Evolutionary conservation across 2,797 vertebrate genomes (phyloP).

Genomic region (Mareca penelope): DNA sequence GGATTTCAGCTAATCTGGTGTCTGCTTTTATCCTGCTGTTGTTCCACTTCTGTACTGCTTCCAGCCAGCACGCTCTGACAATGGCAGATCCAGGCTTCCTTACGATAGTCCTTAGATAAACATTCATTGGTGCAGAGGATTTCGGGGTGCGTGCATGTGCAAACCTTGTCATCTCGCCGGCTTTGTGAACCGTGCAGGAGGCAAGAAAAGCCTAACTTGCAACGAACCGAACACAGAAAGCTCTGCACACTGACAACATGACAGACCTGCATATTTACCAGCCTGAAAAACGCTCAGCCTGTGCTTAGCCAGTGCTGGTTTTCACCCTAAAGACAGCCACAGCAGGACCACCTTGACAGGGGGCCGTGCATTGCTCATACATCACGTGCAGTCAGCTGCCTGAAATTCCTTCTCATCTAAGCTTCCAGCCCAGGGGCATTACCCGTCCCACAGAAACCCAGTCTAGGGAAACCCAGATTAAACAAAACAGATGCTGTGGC

Average conservation of each 20-base stretch:
- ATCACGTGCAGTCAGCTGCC: background rate
- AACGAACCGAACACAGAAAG: background rate
- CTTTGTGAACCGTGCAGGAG: background rate
- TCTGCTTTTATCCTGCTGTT: constrained; percentile 49
- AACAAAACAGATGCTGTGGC: background rate
- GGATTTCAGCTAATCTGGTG: constrained; percentile 66
- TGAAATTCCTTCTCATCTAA: constrained; percentile 37
- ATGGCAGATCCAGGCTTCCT: background rate
- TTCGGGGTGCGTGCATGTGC: background rate
- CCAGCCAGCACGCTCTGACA: constrained; percentile 27
- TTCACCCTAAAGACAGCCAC: background rate
- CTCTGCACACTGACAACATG: background rate
- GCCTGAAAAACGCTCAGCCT: constrained; percentile 20
- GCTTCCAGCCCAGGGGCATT: background rate
- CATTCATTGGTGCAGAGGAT: background rate
- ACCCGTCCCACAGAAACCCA: background rate
- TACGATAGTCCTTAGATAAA: background rate
- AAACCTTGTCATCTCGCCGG: background rate
- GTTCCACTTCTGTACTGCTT: constrained; percentile 37
- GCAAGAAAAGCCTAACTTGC: background rate
- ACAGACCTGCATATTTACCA: constrained; percentile 33
- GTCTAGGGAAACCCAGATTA: background rate
- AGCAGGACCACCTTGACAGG: background rate
- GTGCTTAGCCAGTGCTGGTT: background rate
- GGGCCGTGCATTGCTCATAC: background rate